phyloP scores from a whole-genome alignment of 2,113 vertebrate genomes.

The Catagonus wagneri region DNA sequence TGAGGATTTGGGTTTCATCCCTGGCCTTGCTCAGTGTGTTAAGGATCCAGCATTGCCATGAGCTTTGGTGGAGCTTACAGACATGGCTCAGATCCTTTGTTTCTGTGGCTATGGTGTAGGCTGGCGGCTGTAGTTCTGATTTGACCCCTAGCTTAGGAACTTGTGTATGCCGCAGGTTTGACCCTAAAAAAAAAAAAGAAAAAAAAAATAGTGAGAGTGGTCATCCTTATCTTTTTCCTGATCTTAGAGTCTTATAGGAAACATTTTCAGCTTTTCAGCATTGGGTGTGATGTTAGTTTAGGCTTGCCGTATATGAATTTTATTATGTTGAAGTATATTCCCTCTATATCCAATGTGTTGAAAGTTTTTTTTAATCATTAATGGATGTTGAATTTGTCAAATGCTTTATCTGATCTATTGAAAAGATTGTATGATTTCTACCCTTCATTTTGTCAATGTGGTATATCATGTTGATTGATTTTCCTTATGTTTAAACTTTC shows the following conservation, averaged over 20 bases:
- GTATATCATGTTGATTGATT: not conserved
- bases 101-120: no score
- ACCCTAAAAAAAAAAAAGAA: no score
- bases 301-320: not conserved
- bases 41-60: no score
- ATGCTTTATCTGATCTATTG: not conserved
- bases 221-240: not conserved
- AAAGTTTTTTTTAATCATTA: not conserved
- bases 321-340: not conserved
- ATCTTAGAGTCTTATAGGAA: not conserved
- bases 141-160: no score
- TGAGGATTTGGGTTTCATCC: no score
- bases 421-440: not conserved
- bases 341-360: not conserved
- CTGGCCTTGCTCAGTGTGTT: no score
- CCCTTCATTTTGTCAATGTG: not conserved
- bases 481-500: not conserved
- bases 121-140: no score
- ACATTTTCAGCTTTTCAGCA: not conserved
- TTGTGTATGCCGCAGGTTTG: no score
- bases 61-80: no score
- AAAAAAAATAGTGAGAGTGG: not conserved
- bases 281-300: not conserved
- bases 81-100: no score
- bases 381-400: not conserved